phyloP scores from a whole-genome alignment of 2,797 vertebrate species.

The Gobionotothen gibberifrons region DNA sequence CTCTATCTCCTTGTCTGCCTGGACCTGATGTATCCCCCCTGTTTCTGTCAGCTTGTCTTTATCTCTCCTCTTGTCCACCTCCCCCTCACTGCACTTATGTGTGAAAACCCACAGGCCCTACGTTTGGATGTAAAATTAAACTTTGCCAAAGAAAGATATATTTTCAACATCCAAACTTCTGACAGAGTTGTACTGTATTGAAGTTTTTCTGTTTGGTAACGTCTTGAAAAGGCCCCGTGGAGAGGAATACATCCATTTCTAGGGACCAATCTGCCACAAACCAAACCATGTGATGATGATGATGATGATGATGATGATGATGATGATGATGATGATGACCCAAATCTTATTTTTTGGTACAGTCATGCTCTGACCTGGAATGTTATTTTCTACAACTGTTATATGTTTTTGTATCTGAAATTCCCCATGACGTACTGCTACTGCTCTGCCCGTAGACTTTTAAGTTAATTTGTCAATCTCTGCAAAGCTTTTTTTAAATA shows the following conservation, averaged over 20 bases:
- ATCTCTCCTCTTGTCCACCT: conserved; percentile 62
- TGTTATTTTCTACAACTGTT: too few species aligned
- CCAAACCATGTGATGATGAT: not conserved
- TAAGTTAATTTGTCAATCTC: too few species aligned
- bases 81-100: conserved; percentile 39
- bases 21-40: conserved; percentile 56
- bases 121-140: conserved; percentile 55
- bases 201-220: conserved; percentile 22
- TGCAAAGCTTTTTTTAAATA: too few species aligned
- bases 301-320: too few species aligned
- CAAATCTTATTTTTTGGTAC: too few species aligned
- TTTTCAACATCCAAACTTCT: conserved; percentile 43
- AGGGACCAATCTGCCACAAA: conserved; percentile 19
- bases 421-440: too few species aligned
- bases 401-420: too few species aligned
- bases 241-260: conserved; percentile 12
- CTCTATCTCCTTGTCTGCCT: conserved; percentile 45
- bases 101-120: conserved; percentile 47
- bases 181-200: conserved; percentile 14
- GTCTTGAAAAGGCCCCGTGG: conserved; percentile 8
- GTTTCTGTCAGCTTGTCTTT: conserved; percentile 61
- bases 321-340: too few species aligned
- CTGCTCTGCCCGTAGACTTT: too few species aligned
- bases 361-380: too few species aligned
- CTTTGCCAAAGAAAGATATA: conserved; percentile 53